phyloP scores from a whole-genome alignment of 2,113 vertebrate genomes.

The Chloroceryle aenea region DNA sequence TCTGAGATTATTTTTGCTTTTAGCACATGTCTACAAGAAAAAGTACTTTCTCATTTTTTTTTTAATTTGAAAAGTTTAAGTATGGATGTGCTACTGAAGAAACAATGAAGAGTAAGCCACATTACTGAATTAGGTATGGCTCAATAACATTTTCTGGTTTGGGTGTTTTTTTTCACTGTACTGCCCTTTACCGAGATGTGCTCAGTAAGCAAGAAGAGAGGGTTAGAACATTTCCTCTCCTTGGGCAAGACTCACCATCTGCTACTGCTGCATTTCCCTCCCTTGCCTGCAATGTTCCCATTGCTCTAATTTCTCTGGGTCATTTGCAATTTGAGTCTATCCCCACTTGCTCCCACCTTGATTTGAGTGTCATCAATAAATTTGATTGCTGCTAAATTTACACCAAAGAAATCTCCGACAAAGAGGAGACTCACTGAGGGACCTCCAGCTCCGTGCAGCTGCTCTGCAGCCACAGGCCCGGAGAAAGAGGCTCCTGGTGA shows the following conservation, averaged over 20 bases:
- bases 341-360: not conserved
- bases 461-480: not conserved
- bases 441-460: fast-evolving
- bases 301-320: not conserved
- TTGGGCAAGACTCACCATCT: not conserved
- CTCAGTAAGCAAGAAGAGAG: not conserved
- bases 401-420: not conserved
- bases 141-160: not conserved
- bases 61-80: not conserved
- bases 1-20: not conserved
- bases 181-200: not conserved
- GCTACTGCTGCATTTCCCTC: not conserved
- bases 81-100: not conserved
- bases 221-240: not conserved
- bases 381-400: not conserved
- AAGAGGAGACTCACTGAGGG: not conserved
- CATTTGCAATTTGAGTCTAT: not conserved
- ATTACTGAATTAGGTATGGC: not conserved
- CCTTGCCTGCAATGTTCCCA: not conserved
- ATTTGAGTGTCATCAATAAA: not conserved
- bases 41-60: not conserved
- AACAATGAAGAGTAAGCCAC: not conserved
- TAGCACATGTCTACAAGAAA: not conserved
- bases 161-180: not conserved
- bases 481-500: no score